A percentile compares a stretch with the other conserved stretches of the same genome.
phyloP scores from a whole-genome alignment of 2,888 invertebrate species.

The Marronus borbonicus region DNA sequence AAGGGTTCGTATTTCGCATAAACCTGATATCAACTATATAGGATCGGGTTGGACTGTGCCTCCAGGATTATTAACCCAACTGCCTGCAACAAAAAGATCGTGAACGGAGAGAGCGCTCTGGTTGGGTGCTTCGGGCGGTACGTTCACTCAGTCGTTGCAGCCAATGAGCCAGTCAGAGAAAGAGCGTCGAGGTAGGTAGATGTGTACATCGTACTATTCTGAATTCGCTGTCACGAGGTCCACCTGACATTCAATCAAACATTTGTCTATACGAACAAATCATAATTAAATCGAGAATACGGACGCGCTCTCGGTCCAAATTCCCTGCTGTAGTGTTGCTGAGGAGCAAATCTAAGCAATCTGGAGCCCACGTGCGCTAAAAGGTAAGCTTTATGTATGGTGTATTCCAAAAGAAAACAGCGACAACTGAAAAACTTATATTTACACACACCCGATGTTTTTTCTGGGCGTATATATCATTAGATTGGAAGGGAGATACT shows the following conservation, averaged over 20 bases:
- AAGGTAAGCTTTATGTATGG: conserved; percentile 61
- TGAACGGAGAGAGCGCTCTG: conserved; percentile 60
- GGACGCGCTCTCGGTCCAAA: neutral
- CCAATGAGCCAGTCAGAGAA: conserved; percentile 60
- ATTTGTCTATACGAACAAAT: conserved; percentile 18
- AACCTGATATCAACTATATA: conserved; percentile 63
- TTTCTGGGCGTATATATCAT: neutral
- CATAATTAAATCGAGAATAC: conserved; percentile 7
- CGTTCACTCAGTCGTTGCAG: conserved; percentile 60
- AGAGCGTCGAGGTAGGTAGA: conserved; percentile 53
- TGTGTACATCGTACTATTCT: conserved; percentile 50
- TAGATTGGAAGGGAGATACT: neutral
- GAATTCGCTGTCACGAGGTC: conserved; percentile 55
- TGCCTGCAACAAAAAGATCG: conserved; percentile 65
- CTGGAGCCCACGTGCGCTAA: conserved; percentile 69
- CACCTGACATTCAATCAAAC: conserved; percentile 41
- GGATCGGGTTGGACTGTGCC: conserved; percentile 64
- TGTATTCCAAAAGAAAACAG: neutral
- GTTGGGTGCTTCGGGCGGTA: conserved; percentile 63
- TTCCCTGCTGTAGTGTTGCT: conserved; percentile 48
- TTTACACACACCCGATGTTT: neutral
- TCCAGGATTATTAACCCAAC: conserved; percentile 66
- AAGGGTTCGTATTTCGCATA: conserved; percentile 65
- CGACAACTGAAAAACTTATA: neutral
- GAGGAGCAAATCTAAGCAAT: conserved; percentile 57